Evolutionary conservation across 1,140 invertebrate species (phyloP).

Genomic region (Armadillidium nasatum): DNA sequence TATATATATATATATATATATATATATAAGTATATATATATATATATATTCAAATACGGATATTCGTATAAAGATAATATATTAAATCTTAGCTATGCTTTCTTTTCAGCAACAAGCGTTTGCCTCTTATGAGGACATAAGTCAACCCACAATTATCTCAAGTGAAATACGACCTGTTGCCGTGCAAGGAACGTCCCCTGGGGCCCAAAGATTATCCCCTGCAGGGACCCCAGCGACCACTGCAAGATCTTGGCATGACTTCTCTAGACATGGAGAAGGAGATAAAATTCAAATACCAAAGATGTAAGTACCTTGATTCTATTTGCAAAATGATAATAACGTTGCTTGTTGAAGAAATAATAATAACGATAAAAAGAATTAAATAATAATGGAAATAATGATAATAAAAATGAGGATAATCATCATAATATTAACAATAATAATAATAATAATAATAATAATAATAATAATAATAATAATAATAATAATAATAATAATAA

Average conservation of each 20-base stretch:
- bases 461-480: background rate
- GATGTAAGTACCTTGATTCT: slow-evolving; percentile 1
- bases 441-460: background rate
- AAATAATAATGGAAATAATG: background rate
- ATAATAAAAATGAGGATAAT: background rate
- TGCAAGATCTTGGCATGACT: background rate
- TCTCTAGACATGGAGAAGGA: background rate
- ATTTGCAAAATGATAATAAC: no score
- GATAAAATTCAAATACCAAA: background rate
- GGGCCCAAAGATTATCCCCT: background rate
- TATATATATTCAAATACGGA: background rate
- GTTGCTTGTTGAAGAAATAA: no score
- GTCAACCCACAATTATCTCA: background rate
- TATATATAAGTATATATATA: background rate
- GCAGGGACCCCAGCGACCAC: background rate
- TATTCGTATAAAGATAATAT: background rate
- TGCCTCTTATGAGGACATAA: background rate
- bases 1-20: slow-evolving; percentile 1
- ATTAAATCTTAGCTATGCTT: background rate
- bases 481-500: no score
- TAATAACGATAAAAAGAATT: no score
- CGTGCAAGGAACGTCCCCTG: background rate
- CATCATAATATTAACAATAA: background rate
- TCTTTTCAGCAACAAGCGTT: background rate
- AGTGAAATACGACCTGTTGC: background rate